Conservation (phyloP, 2,113 vertebrate genomes). For the Morone saxatilis region DNA sequence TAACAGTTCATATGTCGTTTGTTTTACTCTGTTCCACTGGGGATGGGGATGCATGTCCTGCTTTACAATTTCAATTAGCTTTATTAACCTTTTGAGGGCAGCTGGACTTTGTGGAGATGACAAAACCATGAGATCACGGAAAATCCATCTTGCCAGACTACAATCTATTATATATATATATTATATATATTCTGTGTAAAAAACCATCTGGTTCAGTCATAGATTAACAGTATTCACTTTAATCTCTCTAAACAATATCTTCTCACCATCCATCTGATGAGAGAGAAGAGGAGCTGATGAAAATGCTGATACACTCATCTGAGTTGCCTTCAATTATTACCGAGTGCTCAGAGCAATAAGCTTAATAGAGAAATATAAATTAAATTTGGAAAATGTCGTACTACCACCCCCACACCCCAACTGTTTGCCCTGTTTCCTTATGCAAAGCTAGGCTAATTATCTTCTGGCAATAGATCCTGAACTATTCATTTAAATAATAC, state of each 20-base stretch:
- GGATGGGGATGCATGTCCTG: too few relatives aligned
- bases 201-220: too few relatives aligned
- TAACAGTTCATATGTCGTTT: background rate
- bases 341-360: background rate
- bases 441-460: too few relatives aligned
- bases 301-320: background rate
- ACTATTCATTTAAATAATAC: background rate
- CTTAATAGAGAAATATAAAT: background rate
- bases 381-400: too few relatives aligned
- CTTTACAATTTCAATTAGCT: background rate
- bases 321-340: background rate
- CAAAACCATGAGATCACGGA: too few relatives aligned
- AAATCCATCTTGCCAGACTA: too few relatives aligned
- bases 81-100: background rate
- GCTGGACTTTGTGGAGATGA: too few relatives aligned
- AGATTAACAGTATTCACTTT: background rate
- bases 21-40: background rate
- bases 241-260: background rate
- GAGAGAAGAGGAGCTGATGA: background rate
- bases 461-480: too few relatives aligned
- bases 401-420: too few relatives aligned
- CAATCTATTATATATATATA: too few relatives aligned
- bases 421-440: too few relatives aligned
- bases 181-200: too few relatives aligned
- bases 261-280: background rate